Percentiles rank a stretch among this genome's conserved stretches.
Evolutionary conservation across 2,888 invertebrate species (phyloP).

Genomic region (Chymomyza fuscimana): DNA sequence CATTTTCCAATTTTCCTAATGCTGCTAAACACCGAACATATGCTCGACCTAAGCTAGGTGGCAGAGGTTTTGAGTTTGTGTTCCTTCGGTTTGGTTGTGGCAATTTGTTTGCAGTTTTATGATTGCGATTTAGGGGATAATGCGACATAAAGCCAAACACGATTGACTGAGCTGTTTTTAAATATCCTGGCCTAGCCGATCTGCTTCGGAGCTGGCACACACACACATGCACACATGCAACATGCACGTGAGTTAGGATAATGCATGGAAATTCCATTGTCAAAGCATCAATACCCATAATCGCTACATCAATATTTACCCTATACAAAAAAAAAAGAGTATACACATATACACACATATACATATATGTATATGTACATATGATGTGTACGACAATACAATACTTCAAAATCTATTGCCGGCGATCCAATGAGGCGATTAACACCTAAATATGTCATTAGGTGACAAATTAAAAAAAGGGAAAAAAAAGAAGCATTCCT

Average conservation of each 20-base stretch:
- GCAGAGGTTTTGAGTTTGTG: slow-evolving; percentile 21
- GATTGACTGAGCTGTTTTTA: slow-evolving; percentile 56
- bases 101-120: slow-evolving; percentile 75
- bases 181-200: slow-evolving; percentile 21
- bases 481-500: slow-evolving; percentile 39
- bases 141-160: slow-evolving; percentile 71
- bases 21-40: neutral
- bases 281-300: slow-evolving; percentile 63
- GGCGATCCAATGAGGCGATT: slow-evolving; percentile 67
- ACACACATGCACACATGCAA: no score
- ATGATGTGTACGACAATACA: slow-evolving; percentile 31
- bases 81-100: slow-evolving; percentile 36
- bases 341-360: neutral
- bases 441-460: slow-evolving; percentile 73
- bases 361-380: neutral
- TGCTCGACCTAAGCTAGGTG: slow-evolving; percentile 35
- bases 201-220: neutral
- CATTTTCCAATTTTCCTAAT: slow-evolving; percentile 56
- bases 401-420: slow-evolving; percentile 54
- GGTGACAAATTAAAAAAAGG: slow-evolving; percentile 56
- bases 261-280: slow-evolving; percentile 60
- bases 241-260: slow-evolving; percentile 43
- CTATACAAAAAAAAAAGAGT: slow-evolving; percentile 10
- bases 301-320: slow-evolving; percentile 71
- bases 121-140: slow-evolving; percentile 78